Base-by-base conservation (phyloP, 2,797 vertebrate species). In the Eupleurogrammus muticus region DNA sequence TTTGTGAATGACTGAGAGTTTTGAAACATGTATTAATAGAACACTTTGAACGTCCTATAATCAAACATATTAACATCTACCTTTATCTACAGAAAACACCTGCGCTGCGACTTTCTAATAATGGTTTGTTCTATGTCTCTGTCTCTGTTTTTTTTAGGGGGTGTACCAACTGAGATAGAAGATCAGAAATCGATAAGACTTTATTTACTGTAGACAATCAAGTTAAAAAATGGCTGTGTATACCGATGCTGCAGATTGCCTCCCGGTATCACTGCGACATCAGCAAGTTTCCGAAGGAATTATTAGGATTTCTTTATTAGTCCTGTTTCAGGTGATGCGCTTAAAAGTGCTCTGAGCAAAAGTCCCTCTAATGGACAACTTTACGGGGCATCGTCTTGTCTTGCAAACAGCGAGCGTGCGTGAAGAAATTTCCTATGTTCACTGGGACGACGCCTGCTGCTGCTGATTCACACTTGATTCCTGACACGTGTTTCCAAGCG, bases 151-250 rank as follows among this genome's bases (percentile, higher is more conserved):
- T 28, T 61, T 70, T 59, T 58, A 42, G 19, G 28, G 47, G 19
- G 28, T 11, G 52, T 21, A 28, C 36, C 21, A 34, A 14, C 20
- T 19, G 21, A 40, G 9, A 47, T 2, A 47, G n/a, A 17, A 13
- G 24, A 20, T 38, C 13, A 19, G 66, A 60, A 35, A 46, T 11
- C 40, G 36, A 52, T 8, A 20, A 24, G 21, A 17, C 7, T 51
- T 56, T 10, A 42, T 34, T 46, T 52, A 42, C 38, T 42, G 8
- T 5, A 36, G 20, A 16, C 34, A 20, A 61, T 62, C 42, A 50
- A 34, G 62, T 42, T 13, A 21, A 56, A 60, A 72, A 47, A 8
- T 51, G 73, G 38, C 51, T 35, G 14, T 9, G 7, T 28, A 35
- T 36, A 35, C 32, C 19, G 23, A 55, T 44, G 47, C 17, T 20